These are phyloP conservation scores for Drosophila arawakana DNA, from an alignment of 1,140 invertebrate genomes.

Conservation along the genomic window DNA sequence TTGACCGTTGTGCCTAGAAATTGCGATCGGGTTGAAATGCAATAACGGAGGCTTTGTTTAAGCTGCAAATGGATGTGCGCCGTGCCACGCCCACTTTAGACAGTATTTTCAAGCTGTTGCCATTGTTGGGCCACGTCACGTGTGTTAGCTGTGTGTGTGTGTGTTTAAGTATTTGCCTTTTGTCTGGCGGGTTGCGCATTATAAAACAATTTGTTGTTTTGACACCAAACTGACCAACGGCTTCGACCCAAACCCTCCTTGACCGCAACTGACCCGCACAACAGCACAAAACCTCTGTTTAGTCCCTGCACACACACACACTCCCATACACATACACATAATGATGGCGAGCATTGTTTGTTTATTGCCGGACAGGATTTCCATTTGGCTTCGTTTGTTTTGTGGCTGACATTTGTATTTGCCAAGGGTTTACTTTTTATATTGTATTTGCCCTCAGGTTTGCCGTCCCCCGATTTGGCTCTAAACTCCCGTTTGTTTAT, in stretches of 20 bases:
- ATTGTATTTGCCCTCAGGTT: neutral
- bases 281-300: neutral
- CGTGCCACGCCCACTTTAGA: neutral
- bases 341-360: slow-evolving; percentile 27
- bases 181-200: slow-evolving; percentile 49
- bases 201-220: slow-evolving; percentile 53
- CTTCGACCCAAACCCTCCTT: slow-evolving; percentile 12
- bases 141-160: slow-evolving; percentile 7
- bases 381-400: slow-evolving; percentile 34
- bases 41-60: slow-evolving; percentile 37
- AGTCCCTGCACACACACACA: slow-evolving; percentile 20
- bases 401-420: slow-evolving; percentile 37
- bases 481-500: slow-evolving; percentile 12
- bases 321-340: slow-evolving; percentile 3
- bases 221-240: slow-evolving; percentile 41
- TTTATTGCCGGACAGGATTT: slow-evolving; percentile 36
- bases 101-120: slow-evolving; percentile 2
- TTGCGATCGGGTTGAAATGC: slow-evolving; percentile 16
- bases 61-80: slow-evolving; percentile 28
- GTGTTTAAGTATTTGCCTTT: slow-evolving; percentile 39
- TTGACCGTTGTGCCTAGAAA: slow-evolving; percentile 51
- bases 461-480: neutral
- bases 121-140: slow-evolving; percentile 1
- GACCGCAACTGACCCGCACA: slow-evolving; percentile 35
- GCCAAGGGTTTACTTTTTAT: slow-evolving; percentile 21